Conservation (phyloP, 2,888 invertebrate genomes). For the Drosophila anomelani region DNA sequence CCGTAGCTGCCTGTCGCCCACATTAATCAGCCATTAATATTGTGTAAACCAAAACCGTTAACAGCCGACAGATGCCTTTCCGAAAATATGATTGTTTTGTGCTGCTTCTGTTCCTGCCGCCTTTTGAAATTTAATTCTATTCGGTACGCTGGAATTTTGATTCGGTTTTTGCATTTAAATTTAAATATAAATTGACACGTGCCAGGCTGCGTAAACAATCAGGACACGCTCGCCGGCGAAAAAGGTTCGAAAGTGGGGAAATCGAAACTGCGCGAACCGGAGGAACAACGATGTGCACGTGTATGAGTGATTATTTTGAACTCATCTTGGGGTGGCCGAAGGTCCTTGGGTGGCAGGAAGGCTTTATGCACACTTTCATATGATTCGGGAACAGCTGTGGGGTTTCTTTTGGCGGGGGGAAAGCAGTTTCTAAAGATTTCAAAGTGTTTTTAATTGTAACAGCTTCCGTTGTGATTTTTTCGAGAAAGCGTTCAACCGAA, state of each 20-base stretch:
- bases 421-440: neutral
- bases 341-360: slow-evolving; percentile 2
- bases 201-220: slow-evolving; percentile 69
- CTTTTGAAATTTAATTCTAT: slow-evolving; percentile 72
- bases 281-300: slow-evolving; percentile 35
- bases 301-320: slow-evolving; percentile 43
- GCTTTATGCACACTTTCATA: slow-evolving; percentile 10
- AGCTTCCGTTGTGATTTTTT: neutral
- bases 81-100: slow-evolving; percentile 70
- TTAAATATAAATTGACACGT: slow-evolving; percentile 80
- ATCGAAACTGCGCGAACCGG: slow-evolving; percentile 29
- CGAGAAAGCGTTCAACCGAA: neutral
- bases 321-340: slow-evolving; percentile 18
- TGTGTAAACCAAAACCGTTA: slow-evolving; percentile 56
- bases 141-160: slow-evolving; percentile 63
- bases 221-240: slow-evolving; percentile 44
- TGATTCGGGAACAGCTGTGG: slow-evolving; percentile 18
- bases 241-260: slow-evolving; percentile 30
- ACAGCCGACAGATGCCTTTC: slow-evolving; percentile 45
- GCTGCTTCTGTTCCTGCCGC: slow-evolving; percentile 27
- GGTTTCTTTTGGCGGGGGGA: neutral
- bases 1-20: slow-evolving; percentile 5
- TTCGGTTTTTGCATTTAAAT: slow-evolving; percentile 52
- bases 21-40: slow-evolving; percentile 78
- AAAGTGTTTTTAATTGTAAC: slow-evolving; percentile 14